Base-by-base conservation (phyloP, 1,140 invertebrate species). In the honey bee (Apis mellifera) region DNA sequence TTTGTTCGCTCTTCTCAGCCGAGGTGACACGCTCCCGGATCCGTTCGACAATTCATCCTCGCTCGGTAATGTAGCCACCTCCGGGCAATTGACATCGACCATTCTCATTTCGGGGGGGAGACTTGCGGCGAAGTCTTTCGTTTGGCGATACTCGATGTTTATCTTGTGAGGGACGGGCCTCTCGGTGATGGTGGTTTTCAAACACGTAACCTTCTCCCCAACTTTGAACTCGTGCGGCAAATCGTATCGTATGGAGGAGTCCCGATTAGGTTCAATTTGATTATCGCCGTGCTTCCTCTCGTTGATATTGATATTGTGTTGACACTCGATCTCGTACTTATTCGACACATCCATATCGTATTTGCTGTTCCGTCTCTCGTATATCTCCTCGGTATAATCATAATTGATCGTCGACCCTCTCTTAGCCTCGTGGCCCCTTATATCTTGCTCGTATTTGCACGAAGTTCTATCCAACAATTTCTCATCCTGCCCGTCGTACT, bases 1-100 rank as follows among this genome's bases (percentile, higher is more conserved):
- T 83, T 93, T 93, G 82, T 87, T 93, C 60, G 94, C 87, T 83
- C 94, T 89, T 84, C 94, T 88, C 59, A 95, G 77, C 80, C 94
- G 92, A 1, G 95, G 95, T 0, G 95, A 96, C 9, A 95, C 90
- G 86, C 94, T 95, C 21, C 95, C 94, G 13, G 93, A 93, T 60
- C 94, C 94, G 69, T 94, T 95, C 17, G 95, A 95, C 15, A 95
- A 78, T 89, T 96, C 96, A 86, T 96, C 96, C 90, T 95, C 94
- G 90, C 95, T 95, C 7, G 92, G 91, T 32, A 94, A 84, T 57
- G 87, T 85, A 62, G 91, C 84, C 21, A 90, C 94, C 62, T 96
- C 95, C 0, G 94, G 94, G 1, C 94, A 95, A 90, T 95, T 95
- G 23, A 94, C 94, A 76, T 96, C 95, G 23, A 85, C 60, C 62